phyloP scores from a whole-genome alignment of 2,888 invertebrate genomes.

The Pseudoips prasinana region DNA sequence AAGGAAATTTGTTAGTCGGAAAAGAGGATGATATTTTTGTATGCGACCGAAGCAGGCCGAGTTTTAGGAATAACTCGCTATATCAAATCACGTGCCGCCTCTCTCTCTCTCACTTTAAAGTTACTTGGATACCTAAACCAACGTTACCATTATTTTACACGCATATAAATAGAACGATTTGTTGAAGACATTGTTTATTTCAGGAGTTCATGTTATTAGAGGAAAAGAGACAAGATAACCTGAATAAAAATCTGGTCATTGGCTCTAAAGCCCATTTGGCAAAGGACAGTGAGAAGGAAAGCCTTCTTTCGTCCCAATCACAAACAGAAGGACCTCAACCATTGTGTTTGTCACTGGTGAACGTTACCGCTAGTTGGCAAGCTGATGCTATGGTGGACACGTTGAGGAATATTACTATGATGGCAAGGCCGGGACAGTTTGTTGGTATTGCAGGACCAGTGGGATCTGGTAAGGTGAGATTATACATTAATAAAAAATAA shows the following conservation, averaged over 20 bases:
- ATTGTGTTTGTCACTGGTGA: slow-evolving; percentile 30
- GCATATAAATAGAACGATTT: no score
- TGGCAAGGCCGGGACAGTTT: slow-evolving; percentile 78
- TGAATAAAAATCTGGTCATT: slow-evolving; percentile 11
- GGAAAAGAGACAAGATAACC: slow-evolving; percentile 51
- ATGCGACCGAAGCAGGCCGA: no score
- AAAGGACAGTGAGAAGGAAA: slow-evolving; percentile 13
- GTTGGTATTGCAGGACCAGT: slow-evolving; percentile 88
- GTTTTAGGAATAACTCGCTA: no score
- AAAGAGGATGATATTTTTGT: no score
- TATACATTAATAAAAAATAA: not conserved
- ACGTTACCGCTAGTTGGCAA: slow-evolving; percentile 70
- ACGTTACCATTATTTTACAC: no score
- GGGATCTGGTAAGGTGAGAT: slow-evolving; percentile 86
- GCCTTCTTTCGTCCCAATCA: not conserved
- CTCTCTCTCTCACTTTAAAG: no score
- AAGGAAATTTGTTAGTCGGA: no score
- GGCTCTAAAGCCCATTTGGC: slow-evolving; percentile 13
- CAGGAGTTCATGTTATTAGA: slow-evolving; percentile 71
- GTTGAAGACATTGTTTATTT: no score
- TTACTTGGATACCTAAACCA: no score
- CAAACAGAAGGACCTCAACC: no score
- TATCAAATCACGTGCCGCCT: no score
- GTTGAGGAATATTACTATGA: slow-evolving; percentile 73
- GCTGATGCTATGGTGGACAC: slow-evolving; percentile 73